Evolutionary conservation across 2,113 vertebrate genomes (phyloP).

Genomic region (Rhineura floridana): DNA sequence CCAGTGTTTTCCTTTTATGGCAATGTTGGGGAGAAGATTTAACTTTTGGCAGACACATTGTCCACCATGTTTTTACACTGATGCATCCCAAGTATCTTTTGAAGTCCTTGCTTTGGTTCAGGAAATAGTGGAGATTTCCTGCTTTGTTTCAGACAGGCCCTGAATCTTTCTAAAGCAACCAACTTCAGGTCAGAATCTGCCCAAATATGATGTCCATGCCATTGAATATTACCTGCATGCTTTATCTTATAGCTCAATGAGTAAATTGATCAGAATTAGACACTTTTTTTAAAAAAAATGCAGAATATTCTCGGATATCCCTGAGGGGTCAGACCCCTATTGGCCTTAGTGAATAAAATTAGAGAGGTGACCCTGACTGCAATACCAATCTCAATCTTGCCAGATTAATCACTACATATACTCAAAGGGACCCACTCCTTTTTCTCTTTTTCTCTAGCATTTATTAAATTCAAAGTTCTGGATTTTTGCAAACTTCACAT

Average conservation of each 20-base stretch:
- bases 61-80: too few species aligned
- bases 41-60: too few species aligned
- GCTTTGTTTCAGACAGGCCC: too few species aligned
- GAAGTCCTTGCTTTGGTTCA: too few species aligned
- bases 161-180: too few species aligned
- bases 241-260: background rate
- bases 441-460: background rate
- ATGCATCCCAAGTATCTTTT: too few species aligned
- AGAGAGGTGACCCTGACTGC: background rate
- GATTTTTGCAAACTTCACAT: background rate
- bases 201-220: too few species aligned
- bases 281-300: background rate
- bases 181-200: background rate
- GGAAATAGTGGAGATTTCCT: too few species aligned
- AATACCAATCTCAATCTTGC: background rate
- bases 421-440: background rate
- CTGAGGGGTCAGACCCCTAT: background rate
- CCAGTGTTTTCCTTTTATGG: too few species aligned
- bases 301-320: too few species aligned
- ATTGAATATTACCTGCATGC: too few species aligned
- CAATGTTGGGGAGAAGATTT: too few species aligned
- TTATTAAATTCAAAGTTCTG: background rate
- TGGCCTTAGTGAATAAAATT: background rate
- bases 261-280: background rate
- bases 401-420: background rate